phyloP scores from a whole-genome alignment of 2,113 vertebrate species.

The Sinosuthora webbiana region DNA sequence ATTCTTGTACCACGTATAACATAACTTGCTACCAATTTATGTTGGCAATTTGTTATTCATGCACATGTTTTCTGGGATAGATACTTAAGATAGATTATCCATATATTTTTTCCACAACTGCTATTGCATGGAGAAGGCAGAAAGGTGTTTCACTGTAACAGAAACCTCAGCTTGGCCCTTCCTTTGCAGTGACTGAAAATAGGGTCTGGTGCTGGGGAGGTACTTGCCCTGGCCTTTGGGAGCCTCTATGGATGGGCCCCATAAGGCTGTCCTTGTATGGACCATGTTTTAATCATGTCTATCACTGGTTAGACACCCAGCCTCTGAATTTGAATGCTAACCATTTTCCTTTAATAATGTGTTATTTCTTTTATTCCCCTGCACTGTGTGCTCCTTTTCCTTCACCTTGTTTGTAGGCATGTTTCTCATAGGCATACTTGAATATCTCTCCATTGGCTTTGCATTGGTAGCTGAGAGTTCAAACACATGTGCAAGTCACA shows the following conservation, averaged over 20 bases:
- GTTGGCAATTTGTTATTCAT: not conserved
- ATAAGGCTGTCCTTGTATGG: not conserved
- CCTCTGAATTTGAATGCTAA: not conserved
- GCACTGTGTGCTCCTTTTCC: not conserved
- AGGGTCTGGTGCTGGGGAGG: not conserved
- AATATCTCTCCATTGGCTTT: not conserved
- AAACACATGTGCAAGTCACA: not conserved
- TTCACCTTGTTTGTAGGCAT: not conserved
- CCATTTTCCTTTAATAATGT: not conserved
- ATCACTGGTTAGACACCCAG: not conserved
- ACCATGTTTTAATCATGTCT: not conserved
- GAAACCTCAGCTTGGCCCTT: not conserved
- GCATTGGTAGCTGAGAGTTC: not conserved
- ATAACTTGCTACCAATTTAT: not conserved
- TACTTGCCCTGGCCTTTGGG: not conserved
- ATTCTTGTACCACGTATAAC: not conserved
- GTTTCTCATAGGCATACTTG: not conserved
- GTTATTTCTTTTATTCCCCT: not conserved
- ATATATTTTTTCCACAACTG: not conserved
- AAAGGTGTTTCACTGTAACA: not conserved
- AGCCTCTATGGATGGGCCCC: not conserved
- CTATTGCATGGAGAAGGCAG: not conserved
- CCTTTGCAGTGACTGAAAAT: not conserved
- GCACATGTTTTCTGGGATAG: rapidly evolving
- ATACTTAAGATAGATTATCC: not conserved